A percentile compares a stretch with the other conserved stretches of the same genome.
These are phyloP conservation scores for Meteorus sp. DNA, from an alignment of 1,140 invertebrate species.

Conservation along the genomic window DNA sequence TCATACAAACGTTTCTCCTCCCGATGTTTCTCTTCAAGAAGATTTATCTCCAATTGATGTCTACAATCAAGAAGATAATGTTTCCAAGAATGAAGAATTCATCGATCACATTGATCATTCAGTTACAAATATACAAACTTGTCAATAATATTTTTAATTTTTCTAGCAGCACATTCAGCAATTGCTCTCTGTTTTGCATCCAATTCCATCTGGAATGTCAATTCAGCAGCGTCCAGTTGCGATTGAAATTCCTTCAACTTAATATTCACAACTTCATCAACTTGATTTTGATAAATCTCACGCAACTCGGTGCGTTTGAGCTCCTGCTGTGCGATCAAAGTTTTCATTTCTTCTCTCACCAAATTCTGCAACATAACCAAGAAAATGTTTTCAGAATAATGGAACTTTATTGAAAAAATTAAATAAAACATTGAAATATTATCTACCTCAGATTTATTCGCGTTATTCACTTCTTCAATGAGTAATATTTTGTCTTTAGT, in stretches of 20 bases:
- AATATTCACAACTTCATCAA: slow-evolving; percentile 73
- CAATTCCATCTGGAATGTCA: slow-evolving; percentile 66
- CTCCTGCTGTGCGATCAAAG: slow-evolving; percentile 63
- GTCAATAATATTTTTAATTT: slow-evolving; percentile 72
- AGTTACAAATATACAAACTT: slow-evolving; percentile 61
- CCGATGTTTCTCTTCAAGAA: slow-evolving; percentile 76
- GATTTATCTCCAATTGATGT: slow-evolving; percentile 71
- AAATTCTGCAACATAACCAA: slow-evolving; percentile 53
- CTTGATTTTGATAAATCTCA: slow-evolving; percentile 76
- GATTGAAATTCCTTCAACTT: slow-evolving; percentile 78
- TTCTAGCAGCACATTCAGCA: slow-evolving; percentile 69
- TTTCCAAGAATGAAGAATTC: too few species aligned
- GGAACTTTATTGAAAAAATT: too few species aligned
- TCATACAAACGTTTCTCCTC: slow-evolving; percentile 73
- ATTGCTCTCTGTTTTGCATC: slow-evolving; percentile 68
- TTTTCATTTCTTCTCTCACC: slow-evolving; percentile 61
- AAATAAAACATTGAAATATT: too few species aligned
- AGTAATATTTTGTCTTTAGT: slow-evolving; percentile 59
- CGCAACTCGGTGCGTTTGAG: slow-evolving; percentile 69
- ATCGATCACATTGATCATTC: background rate
- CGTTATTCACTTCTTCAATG: slow-evolving; percentile 53
- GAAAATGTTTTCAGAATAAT: slow-evolving; percentile 6
- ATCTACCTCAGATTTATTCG: slow-evolving; percentile 60
- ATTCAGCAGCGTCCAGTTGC: slow-evolving; percentile 71
- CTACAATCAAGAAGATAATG: slow-evolving; percentile 53